Percentiles rank a stretch among this genome's conserved stretches.
Evolutionary conservation across 2,113 vertebrate species (phyloP).

Genomic region (Platichthys stellatus): DNA sequence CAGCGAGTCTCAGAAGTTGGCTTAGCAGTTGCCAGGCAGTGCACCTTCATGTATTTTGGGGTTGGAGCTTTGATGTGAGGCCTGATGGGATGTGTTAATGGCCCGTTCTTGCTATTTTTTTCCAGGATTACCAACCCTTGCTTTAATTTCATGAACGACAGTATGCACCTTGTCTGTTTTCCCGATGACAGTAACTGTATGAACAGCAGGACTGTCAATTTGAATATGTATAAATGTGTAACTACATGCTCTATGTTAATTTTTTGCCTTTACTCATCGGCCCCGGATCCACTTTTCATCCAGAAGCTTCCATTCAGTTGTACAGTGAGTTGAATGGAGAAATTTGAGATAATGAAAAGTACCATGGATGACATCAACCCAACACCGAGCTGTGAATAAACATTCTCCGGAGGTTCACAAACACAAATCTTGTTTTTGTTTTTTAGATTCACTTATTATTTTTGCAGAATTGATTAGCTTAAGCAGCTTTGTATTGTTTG

Average conservation of each 20-base stretch:
- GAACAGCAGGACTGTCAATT: no score
- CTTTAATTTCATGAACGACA: no score
- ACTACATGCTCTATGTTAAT: not conserved
- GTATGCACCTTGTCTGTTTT: no score
- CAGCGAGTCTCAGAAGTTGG: no score
- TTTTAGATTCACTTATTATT: not conserved
- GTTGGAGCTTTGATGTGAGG: no score
- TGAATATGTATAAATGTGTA: not conserved
- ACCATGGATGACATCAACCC: not conserved
- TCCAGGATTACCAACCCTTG: no score
- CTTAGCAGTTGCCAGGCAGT: no score
- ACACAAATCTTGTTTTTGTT: not conserved
- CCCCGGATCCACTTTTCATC: not conserved
- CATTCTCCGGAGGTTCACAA: constrained; percentile 1
- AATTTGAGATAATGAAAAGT: not conserved
- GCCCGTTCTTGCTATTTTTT: no score
- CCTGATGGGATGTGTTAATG: no score
- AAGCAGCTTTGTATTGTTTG: constrained; percentile 10
- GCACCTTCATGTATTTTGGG: no score
- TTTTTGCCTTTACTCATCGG: no score
- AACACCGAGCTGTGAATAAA: constrained; percentile 12
- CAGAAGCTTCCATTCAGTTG: not conserved
- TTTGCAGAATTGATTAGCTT: constrained; percentile 34
- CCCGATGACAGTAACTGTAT: no score
- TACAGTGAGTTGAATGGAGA: not conserved